phyloP scores from a whole-genome alignment of 37 sponge, comb jelly and placozoan species.

The Corticium candelabrum region DNA sequence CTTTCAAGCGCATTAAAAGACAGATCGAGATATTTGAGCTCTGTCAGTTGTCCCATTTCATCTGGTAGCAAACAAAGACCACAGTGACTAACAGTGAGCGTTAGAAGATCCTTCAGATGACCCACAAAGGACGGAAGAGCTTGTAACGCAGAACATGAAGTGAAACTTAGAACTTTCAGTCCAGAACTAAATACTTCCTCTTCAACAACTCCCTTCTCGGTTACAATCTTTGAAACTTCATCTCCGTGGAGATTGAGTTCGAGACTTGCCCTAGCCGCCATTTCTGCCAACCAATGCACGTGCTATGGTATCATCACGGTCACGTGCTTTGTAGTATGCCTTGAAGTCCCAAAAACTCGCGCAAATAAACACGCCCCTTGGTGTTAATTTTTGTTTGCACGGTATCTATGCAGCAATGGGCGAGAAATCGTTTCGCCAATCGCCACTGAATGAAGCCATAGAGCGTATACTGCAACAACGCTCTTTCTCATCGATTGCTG shows the following conservation, averaged over 20 bases:
- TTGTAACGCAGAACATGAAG: neutral
- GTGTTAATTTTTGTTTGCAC: no score
- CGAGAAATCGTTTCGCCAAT: no score
- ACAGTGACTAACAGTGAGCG: conserved; percentile 37
- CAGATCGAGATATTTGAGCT: conserved; percentile 53
- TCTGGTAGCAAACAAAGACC: conserved; percentile 33
- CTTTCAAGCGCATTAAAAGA: conserved; percentile 43
- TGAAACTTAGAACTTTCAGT: neutral
- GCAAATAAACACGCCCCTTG: no score
- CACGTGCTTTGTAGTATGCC: no score
- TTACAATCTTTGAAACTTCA: neutral
- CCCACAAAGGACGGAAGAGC: conserved; percentile 12
- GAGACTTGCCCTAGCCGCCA: no score
- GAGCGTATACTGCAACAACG: no score
- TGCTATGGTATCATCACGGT: no score
- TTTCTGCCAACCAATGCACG: no score
- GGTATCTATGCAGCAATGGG: no score
- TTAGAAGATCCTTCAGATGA: conserved; percentile 28
- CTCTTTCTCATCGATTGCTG: no score
- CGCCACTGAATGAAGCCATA: no score
- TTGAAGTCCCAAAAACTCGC: no score
- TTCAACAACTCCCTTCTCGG: neutral
- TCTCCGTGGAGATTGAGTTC: neutral
- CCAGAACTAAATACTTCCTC: neutral
- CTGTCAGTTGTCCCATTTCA: conserved; percentile 30